Percentiles rank a stretch among this genome's conserved stretches.
phyloP scores from a whole-genome alignment of 2,113 vertebrate genomes.

The Megalops atlanticus region DNA sequence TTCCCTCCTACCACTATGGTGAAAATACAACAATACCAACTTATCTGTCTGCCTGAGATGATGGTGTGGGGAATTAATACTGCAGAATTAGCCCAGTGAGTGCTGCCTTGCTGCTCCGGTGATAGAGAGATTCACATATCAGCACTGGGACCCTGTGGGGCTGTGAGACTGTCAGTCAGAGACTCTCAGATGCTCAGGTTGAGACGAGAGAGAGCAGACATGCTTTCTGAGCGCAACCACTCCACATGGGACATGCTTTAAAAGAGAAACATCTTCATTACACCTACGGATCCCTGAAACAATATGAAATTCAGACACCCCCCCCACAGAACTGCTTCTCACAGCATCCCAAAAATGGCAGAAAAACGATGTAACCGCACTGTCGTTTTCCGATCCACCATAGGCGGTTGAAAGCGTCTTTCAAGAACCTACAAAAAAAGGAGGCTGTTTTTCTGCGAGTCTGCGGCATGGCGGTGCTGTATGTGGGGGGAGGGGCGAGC shows the following conservation, averaged over 20 bases:
- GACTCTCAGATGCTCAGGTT: neutral
- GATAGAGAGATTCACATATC: neutral
- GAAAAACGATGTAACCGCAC: neutral
- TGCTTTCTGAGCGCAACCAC: neutral
- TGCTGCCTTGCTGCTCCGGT: neutral
- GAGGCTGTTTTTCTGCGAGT: neutral
- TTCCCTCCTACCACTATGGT: neutral
- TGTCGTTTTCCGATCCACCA: neutral
- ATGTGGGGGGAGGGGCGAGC: neutral
- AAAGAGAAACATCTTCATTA: neutral
- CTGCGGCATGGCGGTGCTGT: neutral
- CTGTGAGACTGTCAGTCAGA: neutral
- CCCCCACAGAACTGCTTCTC: neutral
- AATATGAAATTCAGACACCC: neutral
- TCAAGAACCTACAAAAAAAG: neutral
- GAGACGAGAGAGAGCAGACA: neutral
- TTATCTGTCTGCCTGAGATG: neutral
- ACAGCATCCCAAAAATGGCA: neutral
- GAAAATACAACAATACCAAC: neutral
- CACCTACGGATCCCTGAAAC: neutral
- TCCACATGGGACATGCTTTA: neutral
- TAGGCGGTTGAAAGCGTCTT: neutral
- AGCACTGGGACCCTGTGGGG: neutral
- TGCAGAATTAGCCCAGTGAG: neutral
- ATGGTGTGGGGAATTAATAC: neutral